Conservation (phyloP, 2,797 vertebrate genomes). For the Xenopus petersii region DNA sequence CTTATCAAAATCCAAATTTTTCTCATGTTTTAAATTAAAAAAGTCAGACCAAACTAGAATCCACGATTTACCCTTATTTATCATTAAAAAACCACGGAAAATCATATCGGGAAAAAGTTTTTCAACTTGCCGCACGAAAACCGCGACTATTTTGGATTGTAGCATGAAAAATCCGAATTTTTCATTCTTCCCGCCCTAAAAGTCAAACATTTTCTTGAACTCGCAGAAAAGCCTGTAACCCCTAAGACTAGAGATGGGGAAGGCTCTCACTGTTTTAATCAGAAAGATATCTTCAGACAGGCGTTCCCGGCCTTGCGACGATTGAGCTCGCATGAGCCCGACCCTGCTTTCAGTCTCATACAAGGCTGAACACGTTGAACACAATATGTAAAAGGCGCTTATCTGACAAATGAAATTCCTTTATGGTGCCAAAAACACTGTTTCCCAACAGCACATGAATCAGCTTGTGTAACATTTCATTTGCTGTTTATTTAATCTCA, state of each 20-base stretch:
- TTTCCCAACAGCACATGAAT: constrained; percentile 46
- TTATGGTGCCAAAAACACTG: constrained; percentile 31
- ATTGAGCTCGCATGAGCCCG: constrained; percentile 4
- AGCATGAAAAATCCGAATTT: too few species aligned
- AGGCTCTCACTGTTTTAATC: neutral
- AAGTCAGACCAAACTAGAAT: too few species aligned
- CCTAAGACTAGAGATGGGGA: neutral
- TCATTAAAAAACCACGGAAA: too few species aligned
- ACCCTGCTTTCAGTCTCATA: constrained; percentile 13
- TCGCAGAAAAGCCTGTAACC: too few species aligned
- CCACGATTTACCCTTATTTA: too few species aligned
- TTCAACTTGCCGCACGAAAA: too few species aligned
- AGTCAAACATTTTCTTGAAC: too few species aligned
- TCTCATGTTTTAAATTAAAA: too few species aligned
- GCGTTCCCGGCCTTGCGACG: constrained; percentile 3
- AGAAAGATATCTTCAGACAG: neutral
- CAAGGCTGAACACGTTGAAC: constrained; percentile 18
- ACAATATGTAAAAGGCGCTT: constrained; percentile 38
- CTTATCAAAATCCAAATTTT: too few species aligned
- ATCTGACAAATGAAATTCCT: constrained; percentile 44
- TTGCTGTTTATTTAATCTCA: constrained; percentile 41
- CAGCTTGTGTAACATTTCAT: constrained; percentile 36
- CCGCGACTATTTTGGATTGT: too few species aligned
- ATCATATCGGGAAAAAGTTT: too few species aligned
- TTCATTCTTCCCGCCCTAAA: too few species aligned